A percentile compares a stretch with the other conserved stretches of the same genome.
phyloP scores from a whole-genome alignment of 2,888 invertebrate species.

The Catonia carolina region DNA sequence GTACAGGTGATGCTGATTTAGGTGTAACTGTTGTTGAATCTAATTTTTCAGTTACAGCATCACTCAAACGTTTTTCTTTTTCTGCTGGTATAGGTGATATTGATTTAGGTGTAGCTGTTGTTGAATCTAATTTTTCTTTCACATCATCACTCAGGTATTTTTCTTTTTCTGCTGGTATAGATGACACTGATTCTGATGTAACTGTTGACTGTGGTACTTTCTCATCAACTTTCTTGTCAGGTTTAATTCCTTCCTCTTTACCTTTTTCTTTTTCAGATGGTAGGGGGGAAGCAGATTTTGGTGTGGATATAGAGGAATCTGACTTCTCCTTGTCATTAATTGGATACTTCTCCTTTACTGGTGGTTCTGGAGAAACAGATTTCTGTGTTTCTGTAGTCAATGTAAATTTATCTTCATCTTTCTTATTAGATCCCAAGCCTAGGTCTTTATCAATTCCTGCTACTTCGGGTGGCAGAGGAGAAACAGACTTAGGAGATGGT shows the following conservation, averaged over 20 bases:
- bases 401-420: too few species aligned
- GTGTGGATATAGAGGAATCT: neutral
- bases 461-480: too few species aligned
- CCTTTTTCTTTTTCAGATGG: constrained; percentile 11
- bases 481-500: too few species aligned
- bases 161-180: constrained; percentile 1
- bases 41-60: too few species aligned
- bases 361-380: neutral
- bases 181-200: constrained; percentile 1
- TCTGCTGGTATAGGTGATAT: constrained; percentile 2
- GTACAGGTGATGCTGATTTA: constrained; percentile 2
- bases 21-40: neutral
- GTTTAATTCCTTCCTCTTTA: too few species aligned
- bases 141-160: neutral
- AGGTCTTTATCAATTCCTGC: too few species aligned
- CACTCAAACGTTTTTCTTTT: neutral
- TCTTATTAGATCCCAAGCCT: too few species aligned
- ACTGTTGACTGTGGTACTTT: neutral
- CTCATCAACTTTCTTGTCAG: neutral
- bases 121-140: too few species aligned
- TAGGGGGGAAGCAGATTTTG: constrained; percentile 13
- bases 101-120: neutral
- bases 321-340: neutral
- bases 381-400: neutral
- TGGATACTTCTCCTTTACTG: neutral